These are phyloP conservation scores for Stramonita haemastoma DNA, from an alignment of 2,888 invertebrate genomes.

Conservation along the genomic window DNA sequence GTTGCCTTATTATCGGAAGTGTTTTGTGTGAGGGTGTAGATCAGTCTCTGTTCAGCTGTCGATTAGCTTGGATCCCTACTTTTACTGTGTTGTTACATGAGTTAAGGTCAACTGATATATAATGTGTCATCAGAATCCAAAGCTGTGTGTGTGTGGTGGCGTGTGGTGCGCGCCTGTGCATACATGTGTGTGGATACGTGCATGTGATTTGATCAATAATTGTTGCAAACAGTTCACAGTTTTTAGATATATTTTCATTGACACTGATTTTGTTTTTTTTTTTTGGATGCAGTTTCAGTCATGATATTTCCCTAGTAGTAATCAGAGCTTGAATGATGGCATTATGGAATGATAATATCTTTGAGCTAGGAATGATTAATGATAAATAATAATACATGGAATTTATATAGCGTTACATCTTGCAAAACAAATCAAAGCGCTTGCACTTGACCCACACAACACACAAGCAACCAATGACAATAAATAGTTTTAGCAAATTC, in stretches of 20 bases:
- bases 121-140: neutral
- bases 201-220: neutral
- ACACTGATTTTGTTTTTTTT: neutral
- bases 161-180: conserved; percentile 12
- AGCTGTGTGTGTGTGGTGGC: neutral
- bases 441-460: too few species aligned
- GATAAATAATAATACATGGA: too few species aligned
- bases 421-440: too few species aligned
- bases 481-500: too few species aligned
- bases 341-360: too few species aligned
- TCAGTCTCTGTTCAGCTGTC: neutral
- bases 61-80: neutral
- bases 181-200: neutral
- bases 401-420: too few species aligned
- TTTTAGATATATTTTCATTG: neutral
- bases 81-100: neutral
- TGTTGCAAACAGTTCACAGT: neutral
- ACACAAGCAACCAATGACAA: too few species aligned
- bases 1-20: too few species aligned
- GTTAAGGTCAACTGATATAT: neutral
- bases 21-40: neutral
- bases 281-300: neutral
- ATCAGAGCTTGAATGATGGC: too few species aligned
- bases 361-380: too few species aligned
- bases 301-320: neutral